Base-by-base conservation (phyloP, 1,140 invertebrate species). In the Neodiprion pinetum region DNA sequence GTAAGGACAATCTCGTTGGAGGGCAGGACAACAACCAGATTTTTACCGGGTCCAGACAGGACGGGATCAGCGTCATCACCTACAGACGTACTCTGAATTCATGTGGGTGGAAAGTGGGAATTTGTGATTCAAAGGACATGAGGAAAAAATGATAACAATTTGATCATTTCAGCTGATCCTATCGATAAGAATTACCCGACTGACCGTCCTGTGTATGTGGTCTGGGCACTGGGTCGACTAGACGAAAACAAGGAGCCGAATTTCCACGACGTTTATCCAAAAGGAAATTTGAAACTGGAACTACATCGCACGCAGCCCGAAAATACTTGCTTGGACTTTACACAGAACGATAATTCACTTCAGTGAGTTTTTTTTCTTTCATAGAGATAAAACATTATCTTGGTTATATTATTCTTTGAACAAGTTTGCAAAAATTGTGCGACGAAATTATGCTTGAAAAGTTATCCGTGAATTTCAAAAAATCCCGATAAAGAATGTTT, bases 161-260 rank as follows among this genome's bases (percentile, higher is more conserved):
- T 23, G 66, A 48, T 66, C 67, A 23, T 21, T 50, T 61, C 68
- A 95, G 94, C 93, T 81, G 95, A 97, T 89, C 76, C 88, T 75
- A 93, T 95, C 17, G 96, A 98, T 83, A 94, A 93, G 80, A 92
- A 93, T 80, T 95, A 93, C 84, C 89, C 90, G 5, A 90, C 91
- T 4, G 92, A 95, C 74, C 89, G 90, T 28, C 84, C 90, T 3
- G 90, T 92, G 40, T 95, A 92, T 79, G 89, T 96, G 14, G 90
- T 97, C 8, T 98, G 96, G 96, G 95, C 96, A 0, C 87, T 97
- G 21, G 97, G 97, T 11, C 90, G 91, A 75, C 85, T 97, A 70
- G 95, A 96, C 83, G 88, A 91, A 14, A 93, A 93, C 72, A 93
- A 93, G 66, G 94, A 96, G 82, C 96, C 96, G 0, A 92, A 92